phyloP scores from a whole-genome alignment of 2,888 invertebrate species.

The Priocnemis perturbator region DNA sequence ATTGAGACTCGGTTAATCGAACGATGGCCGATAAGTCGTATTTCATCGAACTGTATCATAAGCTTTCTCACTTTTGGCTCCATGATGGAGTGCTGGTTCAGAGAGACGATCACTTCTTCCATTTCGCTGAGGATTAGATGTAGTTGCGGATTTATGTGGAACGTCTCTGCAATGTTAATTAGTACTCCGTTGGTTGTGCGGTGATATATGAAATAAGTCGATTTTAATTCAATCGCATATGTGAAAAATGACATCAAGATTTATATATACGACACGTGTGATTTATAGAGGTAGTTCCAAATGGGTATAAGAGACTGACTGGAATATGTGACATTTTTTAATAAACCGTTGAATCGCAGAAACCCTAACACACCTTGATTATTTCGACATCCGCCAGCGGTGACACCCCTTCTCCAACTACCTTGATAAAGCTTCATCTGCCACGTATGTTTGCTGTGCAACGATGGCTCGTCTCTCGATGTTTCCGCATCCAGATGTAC shows the following conservation, averaged over 20 bases:
- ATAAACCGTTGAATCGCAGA: conserved; percentile 8
- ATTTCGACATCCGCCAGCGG: conserved; percentile 93
- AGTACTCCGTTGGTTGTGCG: conserved; percentile 13
- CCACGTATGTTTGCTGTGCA: conserved; percentile 89
- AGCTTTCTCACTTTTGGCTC: conserved; percentile 86
- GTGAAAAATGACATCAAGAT: no score
- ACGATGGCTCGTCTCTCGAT: conserved; percentile 87
- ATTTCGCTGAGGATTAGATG: conserved; percentile 87
- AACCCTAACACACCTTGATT: conserved; percentile 79
- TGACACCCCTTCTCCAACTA: conserved; percentile 90
- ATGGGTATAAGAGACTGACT: no score
- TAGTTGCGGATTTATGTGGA: conserved; percentile 94
- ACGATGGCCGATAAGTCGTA: not conserved
- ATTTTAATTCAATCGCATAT: not conserved
- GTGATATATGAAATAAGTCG: not conserved
- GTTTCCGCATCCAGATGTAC: conserved; percentile 92
- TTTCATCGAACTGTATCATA: not conserved
- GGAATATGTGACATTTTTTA: no score
- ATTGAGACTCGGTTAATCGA: not conserved
- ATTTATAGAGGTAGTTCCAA: no score
- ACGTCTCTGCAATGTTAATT: conserved; percentile 81
- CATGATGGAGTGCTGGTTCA: conserved; percentile 93
- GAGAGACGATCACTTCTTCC: conserved; percentile 88
- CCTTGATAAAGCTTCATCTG: conserved; percentile 92
- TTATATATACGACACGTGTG: no score